Evolutionary conservation across 2,797 vertebrate species (phyloP), one percentile per base, ranked within the genome.

Genomic region (Brachyrhaphis roseni): DNA sequence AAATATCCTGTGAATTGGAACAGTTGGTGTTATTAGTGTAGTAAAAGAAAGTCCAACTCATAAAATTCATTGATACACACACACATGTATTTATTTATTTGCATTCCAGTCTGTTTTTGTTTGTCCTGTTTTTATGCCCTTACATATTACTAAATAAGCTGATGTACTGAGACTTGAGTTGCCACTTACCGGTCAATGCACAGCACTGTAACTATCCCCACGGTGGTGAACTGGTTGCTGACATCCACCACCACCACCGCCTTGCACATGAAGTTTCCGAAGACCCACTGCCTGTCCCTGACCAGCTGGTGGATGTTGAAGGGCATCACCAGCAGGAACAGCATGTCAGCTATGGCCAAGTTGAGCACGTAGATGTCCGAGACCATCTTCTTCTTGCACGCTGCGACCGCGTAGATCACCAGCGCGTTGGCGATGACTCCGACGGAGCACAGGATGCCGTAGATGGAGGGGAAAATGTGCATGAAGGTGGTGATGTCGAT

Each of bases 271-370:
- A 96, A 95, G 92, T 94, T 94, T n/a, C 96, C 96, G 78, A 97
- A 96, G 15, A 95, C 95, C 96, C 96, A 97, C 92, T 95, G 95
- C 8, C 95, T 87, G 93, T 96, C 96, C 59, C 96, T 86, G 75
- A 97, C 95, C 85, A 97, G 94, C 89, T 97, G 96, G 84, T 97
- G 96, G 36, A 96, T 96, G 89, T 96, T 96, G 84, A 97, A 97
- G 72, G 96, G 96, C 96, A 97, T 97, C 79, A 96, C 95, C 0
- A 96, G 86, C 83, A 97, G 13, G 86, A 96, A 97, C 15, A 97
- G 94, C 95, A 96, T 92, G 87, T 97, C 96, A 1, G 96, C 96
- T 43, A 96, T 92, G 0, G 96, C 96, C 92, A 97, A 75, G 85
- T 96, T 97, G 45, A 97, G 81, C 89, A 97, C 95, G 88, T 97